Percentiles rank a stretch among this genome's conserved stretches.
These are phyloP conservation scores for Cinclus mexicanus DNA, from an alignment of 2,113 vertebrate species.

Conservation along the genomic window DNA sequence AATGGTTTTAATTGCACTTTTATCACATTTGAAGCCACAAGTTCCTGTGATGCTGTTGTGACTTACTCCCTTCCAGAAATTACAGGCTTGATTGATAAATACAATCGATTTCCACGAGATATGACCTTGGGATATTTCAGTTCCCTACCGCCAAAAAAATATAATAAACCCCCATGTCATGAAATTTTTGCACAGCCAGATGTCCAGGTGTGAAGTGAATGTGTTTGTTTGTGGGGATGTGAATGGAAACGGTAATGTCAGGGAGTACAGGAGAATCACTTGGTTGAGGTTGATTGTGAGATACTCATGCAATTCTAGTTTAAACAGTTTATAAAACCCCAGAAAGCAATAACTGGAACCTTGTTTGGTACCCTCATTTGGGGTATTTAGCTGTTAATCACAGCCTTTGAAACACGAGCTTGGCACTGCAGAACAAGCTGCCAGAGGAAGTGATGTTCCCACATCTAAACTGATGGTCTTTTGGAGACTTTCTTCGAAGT, in stretches of 20 bases:
- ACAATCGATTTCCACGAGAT: background rate
- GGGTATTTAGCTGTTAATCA: background rate
- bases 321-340: background rate
- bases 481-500: background rate
- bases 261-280: background rate
- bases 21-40: background rate
- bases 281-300: background rate
- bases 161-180: rapidly evolving
- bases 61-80: background rate
- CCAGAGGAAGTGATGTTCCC: background rate
- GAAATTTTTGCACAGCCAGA: background rate
- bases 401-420: background rate
- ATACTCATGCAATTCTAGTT: background rate
- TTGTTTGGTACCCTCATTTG: background rate
- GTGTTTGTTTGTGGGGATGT: background rate
- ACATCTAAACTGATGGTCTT: background rate
- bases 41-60: background rate
- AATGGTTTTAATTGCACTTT: background rate
- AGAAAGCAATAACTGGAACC: background rate
- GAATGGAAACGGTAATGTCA: background rate
- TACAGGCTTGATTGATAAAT: background rate
- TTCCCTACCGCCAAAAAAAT: rapidly evolving
- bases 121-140: background rate
- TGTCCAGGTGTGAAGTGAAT: background rate
- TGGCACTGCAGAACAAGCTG: background rate